phyloP scores from a whole-genome alignment of 2,113 vertebrate genomes.

The Nothobranchius kuhntae region DNA sequence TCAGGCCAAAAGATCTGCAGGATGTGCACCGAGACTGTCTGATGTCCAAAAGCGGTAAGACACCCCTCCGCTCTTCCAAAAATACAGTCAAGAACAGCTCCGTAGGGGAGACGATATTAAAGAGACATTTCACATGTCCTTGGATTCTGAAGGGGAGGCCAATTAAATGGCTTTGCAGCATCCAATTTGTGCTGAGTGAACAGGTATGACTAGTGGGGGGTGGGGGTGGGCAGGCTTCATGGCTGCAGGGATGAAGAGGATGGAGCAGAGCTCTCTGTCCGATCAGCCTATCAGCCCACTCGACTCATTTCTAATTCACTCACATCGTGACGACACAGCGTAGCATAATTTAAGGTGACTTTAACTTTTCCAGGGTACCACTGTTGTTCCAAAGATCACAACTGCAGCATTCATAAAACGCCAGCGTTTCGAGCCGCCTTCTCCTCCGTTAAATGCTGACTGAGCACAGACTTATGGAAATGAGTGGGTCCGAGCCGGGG shows the following conservation, averaged over 20 bases:
- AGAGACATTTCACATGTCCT: constrained; percentile 61
- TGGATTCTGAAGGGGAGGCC: constrained; percentile 61
- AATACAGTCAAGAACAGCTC: constrained; percentile 26
- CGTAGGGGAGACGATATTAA: constrained; percentile 48
- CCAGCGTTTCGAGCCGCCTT: constrained; percentile 31
- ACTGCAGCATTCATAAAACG: constrained; percentile 65
- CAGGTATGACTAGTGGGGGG: constrained; percentile 58
- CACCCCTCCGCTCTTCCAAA: constrained; percentile 3
- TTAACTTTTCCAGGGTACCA: constrained; percentile 56
- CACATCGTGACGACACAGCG: constrained; percentile 55
- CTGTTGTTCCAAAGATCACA: constrained; percentile 67
- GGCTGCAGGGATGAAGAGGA: constrained; percentile 33
- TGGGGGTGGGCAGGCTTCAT: constrained; percentile 12
- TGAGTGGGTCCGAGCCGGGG: constrained; percentile 52
- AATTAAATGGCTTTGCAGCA: constrained; percentile 71
- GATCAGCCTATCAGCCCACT: constrained; percentile 40
- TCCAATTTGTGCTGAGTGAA: constrained; percentile 70
- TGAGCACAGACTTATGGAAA: constrained; percentile 71
- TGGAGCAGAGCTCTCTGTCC: constrained; percentile 30
- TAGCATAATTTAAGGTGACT: constrained; percentile 65
- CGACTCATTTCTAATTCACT: constrained; percentile 54
- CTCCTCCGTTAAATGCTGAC: constrained; percentile 66
- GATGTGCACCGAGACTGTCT: constrained; percentile 16
- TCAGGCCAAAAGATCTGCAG: constrained; percentile 21
- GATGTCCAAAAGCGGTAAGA: constrained; percentile 25